These are phyloP conservation scores for Chouioia cunea DNA, from an alignment of 2,888 invertebrate species.

Conservation along the genomic window DNA sequence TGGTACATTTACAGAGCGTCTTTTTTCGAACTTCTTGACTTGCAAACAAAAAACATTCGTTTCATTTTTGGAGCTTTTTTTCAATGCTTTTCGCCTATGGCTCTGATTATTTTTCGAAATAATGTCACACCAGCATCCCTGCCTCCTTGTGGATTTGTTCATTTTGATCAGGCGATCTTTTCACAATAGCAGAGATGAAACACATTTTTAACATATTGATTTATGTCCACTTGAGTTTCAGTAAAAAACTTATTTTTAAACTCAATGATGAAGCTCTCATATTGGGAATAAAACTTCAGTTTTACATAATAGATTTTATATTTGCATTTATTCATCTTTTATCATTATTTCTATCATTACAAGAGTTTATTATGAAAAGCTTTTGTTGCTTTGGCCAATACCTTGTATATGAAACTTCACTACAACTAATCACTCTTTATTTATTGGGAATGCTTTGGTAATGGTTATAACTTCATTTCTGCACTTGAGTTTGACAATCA, in stretches of 20 bases:
- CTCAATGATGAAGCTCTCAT: constrained; percentile 17
- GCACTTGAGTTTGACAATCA: too few species aligned
- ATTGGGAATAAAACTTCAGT: too few species aligned
- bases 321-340: not conserved
- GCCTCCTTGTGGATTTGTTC: not conserved
- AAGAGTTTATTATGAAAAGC: not conserved
- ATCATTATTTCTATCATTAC: not conserved
- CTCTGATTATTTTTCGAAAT: too few species aligned
- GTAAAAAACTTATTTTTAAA: constrained; percentile 38
- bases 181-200: constrained; percentile 7
- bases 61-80: not conserved
- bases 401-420: too few species aligned
- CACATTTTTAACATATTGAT: constrained; percentile 40
- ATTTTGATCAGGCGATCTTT: constrained; percentile 4
- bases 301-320: not conserved
- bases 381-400: too few species aligned
- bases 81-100: not conserved
- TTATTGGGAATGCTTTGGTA: too few species aligned
- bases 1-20: not conserved
- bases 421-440: too few species aligned
- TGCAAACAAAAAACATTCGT: not conserved
- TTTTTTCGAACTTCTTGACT: not conserved
- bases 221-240: constrained; percentile 32
- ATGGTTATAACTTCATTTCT: too few species aligned
- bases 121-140: too few species aligned